Percentiles rank a stretch among this genome's conserved stretches.
Evolutionary conservation across 64 coral and sea anemone species (phyloP).

Genomic region (Dendronephthya gigantea): DNA sequence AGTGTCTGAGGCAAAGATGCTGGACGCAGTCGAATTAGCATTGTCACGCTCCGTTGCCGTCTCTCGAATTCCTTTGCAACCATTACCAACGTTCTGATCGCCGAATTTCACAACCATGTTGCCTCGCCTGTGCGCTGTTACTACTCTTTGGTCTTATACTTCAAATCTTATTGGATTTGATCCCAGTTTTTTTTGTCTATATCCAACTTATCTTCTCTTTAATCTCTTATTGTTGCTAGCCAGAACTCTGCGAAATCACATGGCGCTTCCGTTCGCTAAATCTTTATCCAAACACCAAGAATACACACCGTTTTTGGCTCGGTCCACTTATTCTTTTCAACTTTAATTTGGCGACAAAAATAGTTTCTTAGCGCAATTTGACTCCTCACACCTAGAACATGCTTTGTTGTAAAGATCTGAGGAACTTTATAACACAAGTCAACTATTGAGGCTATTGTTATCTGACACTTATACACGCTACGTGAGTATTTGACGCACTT

Average conservation of each 20-base stretch:
- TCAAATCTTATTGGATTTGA: background rate
- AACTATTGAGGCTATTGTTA: too few species aligned
- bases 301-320: background rate
- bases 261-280: background rate
- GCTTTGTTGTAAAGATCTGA: background rate
- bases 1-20: background rate
- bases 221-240: background rate
- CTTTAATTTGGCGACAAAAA: background rate
- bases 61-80: background rate
- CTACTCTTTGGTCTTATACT: background rate
- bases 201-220: background rate
- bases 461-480: too few species aligned
- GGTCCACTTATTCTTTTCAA: background rate
- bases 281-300: background rate
- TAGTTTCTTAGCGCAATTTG: background rate
- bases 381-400: background rate
- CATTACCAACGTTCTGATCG: background rate
- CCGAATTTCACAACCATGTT: background rate
- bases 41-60: background rate
- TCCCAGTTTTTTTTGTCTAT: background rate
- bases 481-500: too few species aligned
- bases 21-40: background rate
- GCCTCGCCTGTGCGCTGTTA: background rate
- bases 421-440: too few species aligned
- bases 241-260: background rate